Conservation (phyloP, 2,113 vertebrate genomes). For the Ctenodactylus gundi region DNA sequence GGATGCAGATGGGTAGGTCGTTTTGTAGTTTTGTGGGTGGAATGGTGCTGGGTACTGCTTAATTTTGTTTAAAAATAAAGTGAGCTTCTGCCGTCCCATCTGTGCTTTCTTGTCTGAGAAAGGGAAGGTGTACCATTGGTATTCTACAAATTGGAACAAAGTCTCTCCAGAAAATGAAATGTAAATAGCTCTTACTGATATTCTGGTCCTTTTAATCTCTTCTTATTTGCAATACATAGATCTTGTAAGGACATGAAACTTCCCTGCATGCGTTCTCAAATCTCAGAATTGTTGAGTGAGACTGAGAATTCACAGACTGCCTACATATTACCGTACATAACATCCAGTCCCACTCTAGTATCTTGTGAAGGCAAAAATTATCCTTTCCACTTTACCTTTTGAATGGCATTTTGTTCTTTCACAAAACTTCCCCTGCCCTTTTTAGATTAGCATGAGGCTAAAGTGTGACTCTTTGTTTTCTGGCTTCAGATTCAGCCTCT, state of each 20-base stretch:
- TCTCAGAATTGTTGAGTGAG: neutral
- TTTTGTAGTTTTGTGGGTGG: constrained; percentile 74
- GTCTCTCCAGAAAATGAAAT: constrained; percentile 59
- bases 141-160: constrained; percentile 62
- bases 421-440: neutral
- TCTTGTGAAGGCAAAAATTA: constrained; percentile 2
- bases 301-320: neutral
- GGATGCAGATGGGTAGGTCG: constrained; percentile 95
- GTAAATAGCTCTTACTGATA: constrained; percentile 48
- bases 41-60: constrained; percentile 72
- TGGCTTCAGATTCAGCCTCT: constrained; percentile 40
- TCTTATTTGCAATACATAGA: constrained; percentile 22
- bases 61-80: constrained; percentile 81
- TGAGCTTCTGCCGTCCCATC: constrained; percentile 77
- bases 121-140: constrained; percentile 67
- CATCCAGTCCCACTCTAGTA: neutral
- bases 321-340: neutral
- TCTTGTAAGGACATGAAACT: neutral
- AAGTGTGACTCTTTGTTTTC: constrained; percentile 46
- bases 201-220: constrained; percentile 44
- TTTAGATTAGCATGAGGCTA: constrained; percentile 16
- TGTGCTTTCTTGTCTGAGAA: constrained; percentile 77
- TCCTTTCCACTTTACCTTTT: neutral
- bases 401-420: neutral
- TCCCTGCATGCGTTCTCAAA: neutral